Base-by-base conservation (phyloP, 2,113 vertebrate genomes). In the Butorides virescens region DNA sequence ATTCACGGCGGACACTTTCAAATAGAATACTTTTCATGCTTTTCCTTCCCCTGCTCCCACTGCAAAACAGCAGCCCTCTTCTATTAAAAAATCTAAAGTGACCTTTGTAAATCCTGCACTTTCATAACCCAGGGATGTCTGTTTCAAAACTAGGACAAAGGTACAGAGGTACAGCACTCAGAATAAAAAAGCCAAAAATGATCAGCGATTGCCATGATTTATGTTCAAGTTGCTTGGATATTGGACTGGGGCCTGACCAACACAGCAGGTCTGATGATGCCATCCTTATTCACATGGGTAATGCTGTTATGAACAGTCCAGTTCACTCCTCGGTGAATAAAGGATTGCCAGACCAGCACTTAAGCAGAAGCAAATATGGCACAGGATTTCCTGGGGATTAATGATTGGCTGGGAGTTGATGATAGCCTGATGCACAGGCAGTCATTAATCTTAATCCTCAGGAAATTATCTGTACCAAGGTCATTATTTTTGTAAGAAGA, bases 301-400 rank as follows among this genome's bases (percentile, higher is more conserved):
- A 91, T 70, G 52, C 70, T 90, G 86, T 78, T 78, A 92, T 5
- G 73, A 81, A 49, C 23, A 92, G 73, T 89, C 27, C 86, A 84
- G 73, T 52, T 93, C 71, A 42, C 42, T 63, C 58, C 32, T 72
- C 5, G 3, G 47, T 63, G 86, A 86, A 93, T 30, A 95, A 88
- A 92, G 53, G 70, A 86, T 88, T 95, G 88, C 50, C 92, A 93
- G 85, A 93, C 80, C 44, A 96, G 86, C 71, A 93, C 81, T 97
- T 97, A 96, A 86, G 71, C 68, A 95, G 68, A 95, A 96, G 96
- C 84, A 89, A 97, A 96, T 96, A 96, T 74, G 72, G 91, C 93
- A 96, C 22, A 90, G 95, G 95, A 95, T 97, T 97, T 98, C 90
- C 96, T 96, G 79, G 39, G 93, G 85, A 96, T 97, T 96, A 97